These are phyloP conservation scores for Caranx ignobilis DNA, from an alignment of 2,113 vertebrate species.

Conservation along the genomic window DNA sequence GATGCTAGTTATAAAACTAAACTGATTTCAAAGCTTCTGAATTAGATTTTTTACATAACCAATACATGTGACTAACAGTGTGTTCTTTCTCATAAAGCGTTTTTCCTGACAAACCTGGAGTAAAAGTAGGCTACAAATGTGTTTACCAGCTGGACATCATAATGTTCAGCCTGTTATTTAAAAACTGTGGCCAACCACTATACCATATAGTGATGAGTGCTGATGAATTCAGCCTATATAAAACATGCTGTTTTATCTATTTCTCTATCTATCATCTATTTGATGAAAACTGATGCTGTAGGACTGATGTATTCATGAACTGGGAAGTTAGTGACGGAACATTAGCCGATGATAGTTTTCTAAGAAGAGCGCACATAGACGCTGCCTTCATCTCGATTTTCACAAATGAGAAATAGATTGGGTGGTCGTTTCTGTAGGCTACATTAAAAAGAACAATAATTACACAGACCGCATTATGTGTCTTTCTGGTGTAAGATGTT, in stretches of 20 bases:
- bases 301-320: constrained; percentile 50
- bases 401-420: not conserved
- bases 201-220: not conserved
- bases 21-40: not conserved
- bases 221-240: not conserved
- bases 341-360: not conserved
- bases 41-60: not conserved
- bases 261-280: not conserved
- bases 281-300: constrained; percentile 35
- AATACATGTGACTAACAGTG: not conserved
- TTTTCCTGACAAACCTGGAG: too few relatives aligned
- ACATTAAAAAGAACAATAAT: not conserved
- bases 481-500: not conserved
- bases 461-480: not conserved
- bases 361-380: not conserved
- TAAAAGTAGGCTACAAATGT: too few relatives aligned
- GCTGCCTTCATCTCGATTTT: constrained; percentile 12
- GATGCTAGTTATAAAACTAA: not conserved
- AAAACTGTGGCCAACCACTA: not conserved
- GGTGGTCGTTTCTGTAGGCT: not conserved
- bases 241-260: not conserved
- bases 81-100: not conserved
- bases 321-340: not conserved
- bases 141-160: not conserved
- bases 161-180: not conserved